Conservation (phyloP, 2,113 vertebrate species). For the Corythornis cristatus region DNA sequence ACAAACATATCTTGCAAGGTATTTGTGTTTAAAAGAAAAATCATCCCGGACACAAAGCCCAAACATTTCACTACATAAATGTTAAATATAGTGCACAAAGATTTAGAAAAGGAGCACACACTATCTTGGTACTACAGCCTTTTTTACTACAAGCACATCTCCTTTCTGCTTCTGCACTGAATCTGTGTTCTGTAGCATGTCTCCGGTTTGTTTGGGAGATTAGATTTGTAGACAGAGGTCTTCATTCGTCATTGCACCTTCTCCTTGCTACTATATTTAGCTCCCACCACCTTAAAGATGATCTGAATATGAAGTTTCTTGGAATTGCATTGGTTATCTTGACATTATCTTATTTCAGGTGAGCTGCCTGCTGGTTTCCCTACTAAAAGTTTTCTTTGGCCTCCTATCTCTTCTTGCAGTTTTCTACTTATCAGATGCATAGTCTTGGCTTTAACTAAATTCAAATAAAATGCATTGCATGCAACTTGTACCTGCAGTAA, state of each 20-base stretch:
- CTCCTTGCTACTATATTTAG: not conserved
- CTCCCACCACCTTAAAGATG: not conserved
- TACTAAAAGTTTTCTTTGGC: not conserved
- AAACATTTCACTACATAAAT: not conserved
- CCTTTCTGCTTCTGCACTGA: not conserved
- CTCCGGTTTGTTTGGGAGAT: not conserved
- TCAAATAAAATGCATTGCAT: not conserved
- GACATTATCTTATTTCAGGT: not conserved
- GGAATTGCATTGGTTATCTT: not conserved
- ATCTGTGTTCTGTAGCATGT: not conserved
- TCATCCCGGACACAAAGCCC: not conserved
- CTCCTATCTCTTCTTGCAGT: not conserved
- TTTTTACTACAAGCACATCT: not conserved
- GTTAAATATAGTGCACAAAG: not conserved
- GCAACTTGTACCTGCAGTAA: not conserved
- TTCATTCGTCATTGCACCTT: not conserved
- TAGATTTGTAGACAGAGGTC: not conserved
- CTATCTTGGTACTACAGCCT: not conserved
- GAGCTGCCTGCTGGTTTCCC: not conserved
- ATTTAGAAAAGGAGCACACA: not conserved
- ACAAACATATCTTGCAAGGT: not conserved
- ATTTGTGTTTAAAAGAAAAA: not conserved
- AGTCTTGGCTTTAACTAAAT: not conserved
- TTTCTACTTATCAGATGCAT: not conserved
- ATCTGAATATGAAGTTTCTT: not conserved